phyloP scores from a whole-genome alignment of 2,113 vertebrate genomes.

The Ovis aries region ARS-UI_Ramb_v3.0 NC_056058.1:86100501-86101000 shows the following conservation, averaged over 20 bases:
- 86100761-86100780: constrained; percentile 39
- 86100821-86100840: constrained; percentile 64
- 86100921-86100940: constrained; percentile 79
- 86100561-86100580: not conserved
- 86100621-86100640: constrained; percentile 26
- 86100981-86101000: constrained; percentile 88
- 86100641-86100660: constrained; percentile 29
- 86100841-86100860: constrained; percentile 54
- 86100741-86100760: constrained; percentile 37
- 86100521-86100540: not conserved
- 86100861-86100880: constrained; percentile 56
- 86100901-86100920: constrained; percentile 79
- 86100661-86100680: constrained; percentile 45
- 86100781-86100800: constrained; percentile 52
- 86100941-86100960: constrained; percentile 81
- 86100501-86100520: not conserved
- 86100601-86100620: not conserved
- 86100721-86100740: not conserved
- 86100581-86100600: not conserved
- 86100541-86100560: constrained; percentile 1
- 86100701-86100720: constrained; percentile 19
- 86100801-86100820: constrained; percentile 69
- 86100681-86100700: not conserved
- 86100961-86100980: constrained; percentile 85
- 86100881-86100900: constrained; percentile 70